Evolutionary conservation across 2,113 vertebrate genomes (phyloP), one percentile per base, ranked within the genome.

Genomic region (Eonycteris spelaea): DNA sequence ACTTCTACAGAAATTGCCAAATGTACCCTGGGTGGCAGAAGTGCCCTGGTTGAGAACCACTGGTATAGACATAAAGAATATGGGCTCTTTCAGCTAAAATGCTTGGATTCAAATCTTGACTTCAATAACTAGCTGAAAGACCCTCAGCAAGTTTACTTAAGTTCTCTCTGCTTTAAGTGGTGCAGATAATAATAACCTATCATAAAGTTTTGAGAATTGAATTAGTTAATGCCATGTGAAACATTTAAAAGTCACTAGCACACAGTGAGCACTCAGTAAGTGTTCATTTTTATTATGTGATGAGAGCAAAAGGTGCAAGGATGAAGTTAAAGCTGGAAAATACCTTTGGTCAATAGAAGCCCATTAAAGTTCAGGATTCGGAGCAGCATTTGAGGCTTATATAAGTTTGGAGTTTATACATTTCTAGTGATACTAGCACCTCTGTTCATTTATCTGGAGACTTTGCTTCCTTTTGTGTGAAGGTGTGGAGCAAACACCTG

Each of bases 91-190:
- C 6, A 86, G 51, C 13, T 82, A 65, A 24, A 19, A 71, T 63
- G 21, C 63, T 85, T 94, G 26, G 24, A 2, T 75, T 89, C 73
- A 95, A 7, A 82, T 90, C 80, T 40, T 80, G 28, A n/a, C 79
- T 80, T 51, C 24, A 73, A 19, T 68, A 70, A 61, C 14, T 68
- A 40, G 73, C 35, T 85, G 59, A 67, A 77, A 89, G 53, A 89
- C 28, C 24, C 19, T 86, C 51, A n/a, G 11, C 22, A 79, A 83
- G 10, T 93, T 93, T 83, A 70, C 71, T 83, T 55, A 91, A 84
- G 71, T 63, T 92, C 38, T 80, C 11, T 75, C 38, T 91, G 67
- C 35, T 95, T 97, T 95, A 86, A 87, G 43, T 86, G 86, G 71
- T 57, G 48, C 73, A 77, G 84, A 59, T 74, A 63, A 38, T 80